These are phyloP conservation scores for Ditula angustiorana DNA, from an alignment of 2,888 invertebrate species.

Conservation along the genomic window DNA sequence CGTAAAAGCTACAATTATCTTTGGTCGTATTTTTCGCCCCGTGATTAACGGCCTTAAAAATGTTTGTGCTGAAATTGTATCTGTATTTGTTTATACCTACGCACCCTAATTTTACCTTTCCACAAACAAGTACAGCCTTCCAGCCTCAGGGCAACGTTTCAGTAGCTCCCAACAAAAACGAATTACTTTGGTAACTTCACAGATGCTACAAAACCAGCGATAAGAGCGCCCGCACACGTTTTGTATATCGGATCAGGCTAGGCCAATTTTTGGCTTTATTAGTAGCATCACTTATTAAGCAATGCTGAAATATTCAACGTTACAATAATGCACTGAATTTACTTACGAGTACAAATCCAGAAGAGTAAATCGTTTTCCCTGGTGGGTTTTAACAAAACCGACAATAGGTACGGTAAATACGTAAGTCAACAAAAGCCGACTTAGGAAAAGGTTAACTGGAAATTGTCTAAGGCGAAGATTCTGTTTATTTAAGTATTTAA, in stretches of 20 bases:
- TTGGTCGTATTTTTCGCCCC: slow-evolving; percentile 1
- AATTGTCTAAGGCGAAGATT: background rate
- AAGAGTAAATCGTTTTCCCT: background rate
- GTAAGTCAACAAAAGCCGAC: slow-evolving; percentile 9
- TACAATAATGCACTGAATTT: background rate
- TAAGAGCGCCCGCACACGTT: slow-evolving; percentile 13
- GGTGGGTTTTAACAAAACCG: background rate
- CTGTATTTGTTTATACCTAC: slow-evolving; percentile 21
- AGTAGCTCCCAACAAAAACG: slow-evolving; percentile 23
- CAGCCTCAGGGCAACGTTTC: slow-evolving; percentile 18
- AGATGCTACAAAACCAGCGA: slow-evolving; percentile 27
- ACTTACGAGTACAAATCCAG: background rate
- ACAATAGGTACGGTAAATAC: slow-evolving; percentile 8
- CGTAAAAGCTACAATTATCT: slow-evolving; percentile 6
- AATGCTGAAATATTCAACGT: background rate
- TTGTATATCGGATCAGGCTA: slow-evolving; percentile 9
- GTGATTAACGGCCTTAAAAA: slow-evolving; percentile 12
- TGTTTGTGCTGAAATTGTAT: slow-evolving; percentile 16
- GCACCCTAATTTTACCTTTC: slow-evolving; percentile 22
- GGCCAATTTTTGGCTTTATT: background rate
- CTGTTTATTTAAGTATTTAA: slow-evolving; percentile 14
- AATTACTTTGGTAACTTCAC: slow-evolving; percentile 29
- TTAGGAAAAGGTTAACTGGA: slow-evolving; percentile 9
- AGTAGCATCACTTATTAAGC: background rate
- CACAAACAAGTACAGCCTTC: slow-evolving; percentile 25